Percentiles rank a stretch among this genome's conserved stretches.
Conservation (phyloP, 2,113 vertebrate species). For the Oenanthe melanoleuca region DNA sequence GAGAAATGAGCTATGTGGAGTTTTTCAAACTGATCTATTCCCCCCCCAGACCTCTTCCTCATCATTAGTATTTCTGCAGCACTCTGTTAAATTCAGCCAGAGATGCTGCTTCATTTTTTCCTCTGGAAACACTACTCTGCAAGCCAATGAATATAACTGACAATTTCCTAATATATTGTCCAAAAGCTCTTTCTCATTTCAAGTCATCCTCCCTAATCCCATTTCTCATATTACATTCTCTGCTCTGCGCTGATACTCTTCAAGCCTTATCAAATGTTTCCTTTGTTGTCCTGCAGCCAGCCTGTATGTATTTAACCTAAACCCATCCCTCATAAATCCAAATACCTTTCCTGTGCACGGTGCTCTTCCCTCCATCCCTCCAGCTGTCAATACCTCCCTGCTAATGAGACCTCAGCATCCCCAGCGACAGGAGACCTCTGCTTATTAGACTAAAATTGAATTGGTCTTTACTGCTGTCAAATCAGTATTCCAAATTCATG, state of each 20-base stretch:
- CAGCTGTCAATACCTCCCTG: slow-evolving; percentile 11
- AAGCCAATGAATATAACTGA: not conserved
- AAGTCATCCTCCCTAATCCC: slow-evolving; percentile 9
- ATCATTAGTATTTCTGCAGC: not conserved
- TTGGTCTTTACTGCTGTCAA: slow-evolving; percentile 12
- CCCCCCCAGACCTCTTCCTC: not conserved
- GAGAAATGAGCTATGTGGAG: not conserved
- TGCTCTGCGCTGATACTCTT: not conserved
- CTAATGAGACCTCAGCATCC: not conserved
- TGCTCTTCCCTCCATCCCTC: not conserved
- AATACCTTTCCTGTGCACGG: not conserved
- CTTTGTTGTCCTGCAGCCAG: not conserved
- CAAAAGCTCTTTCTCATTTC: slow-evolving; percentile 15
- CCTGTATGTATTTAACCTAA: slow-evolving; percentile 3
- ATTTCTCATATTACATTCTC: not conserved
- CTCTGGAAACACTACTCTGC: not conserved
- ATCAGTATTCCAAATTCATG: slow-evolving; percentile 28
- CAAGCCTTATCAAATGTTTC: slow-evolving; percentile 1
- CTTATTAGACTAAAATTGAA: not conserved
- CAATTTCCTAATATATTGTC: not conserved
- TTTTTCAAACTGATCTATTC: not conserved
- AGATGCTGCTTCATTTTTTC: not conserved
- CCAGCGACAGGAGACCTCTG: not conserved
- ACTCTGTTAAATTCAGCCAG: not conserved
- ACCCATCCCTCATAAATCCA: not conserved